Conservation (phyloP, 2,797 vertebrate species). For the Urocyon cinereoargenteus region DNA sequence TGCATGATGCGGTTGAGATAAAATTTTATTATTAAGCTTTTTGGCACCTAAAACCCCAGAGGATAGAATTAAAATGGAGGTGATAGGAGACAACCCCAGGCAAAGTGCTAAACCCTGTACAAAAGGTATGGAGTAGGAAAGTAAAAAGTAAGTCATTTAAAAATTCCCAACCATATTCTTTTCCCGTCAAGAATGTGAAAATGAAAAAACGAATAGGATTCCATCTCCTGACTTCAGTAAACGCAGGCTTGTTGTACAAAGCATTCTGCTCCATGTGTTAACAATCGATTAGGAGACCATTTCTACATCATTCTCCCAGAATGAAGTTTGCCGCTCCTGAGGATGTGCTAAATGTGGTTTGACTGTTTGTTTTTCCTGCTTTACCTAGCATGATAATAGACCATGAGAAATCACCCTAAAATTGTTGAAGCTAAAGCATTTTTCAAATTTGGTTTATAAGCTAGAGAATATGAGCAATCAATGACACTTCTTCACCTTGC, state of each 20-base stretch:
- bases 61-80: not conserved
- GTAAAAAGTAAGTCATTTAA: not conserved
- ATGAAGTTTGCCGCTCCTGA: not conserved
- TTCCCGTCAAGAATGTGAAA: not conserved
- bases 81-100: not conserved
- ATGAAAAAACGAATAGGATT: not conserved
- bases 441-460: slow-evolving; percentile 53
- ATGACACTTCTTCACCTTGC: slow-evolving; percentile 25
- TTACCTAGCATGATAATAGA: not conserved
- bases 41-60: not conserved
- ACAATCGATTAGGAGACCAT: not conserved
- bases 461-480: slow-evolving; percentile 37
- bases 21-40: not conserved
- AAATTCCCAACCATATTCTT: not conserved
- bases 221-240: not conserved
- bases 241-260: not conserved
- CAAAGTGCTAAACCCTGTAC: not conserved
- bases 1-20: not conserved
- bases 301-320: slow-evolving; percentile 10
- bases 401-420: slow-evolving; percentile 7
- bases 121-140: not conserved
- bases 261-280: not conserved
- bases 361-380: not conserved
- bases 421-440: slow-evolving; percentile 26
- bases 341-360: not conserved